Evolutionary conservation across 2,797 vertebrate genomes (phyloP), one percentile per base, ranked within the genome.

Genomic region (Bradypodion pumilum): DNA sequence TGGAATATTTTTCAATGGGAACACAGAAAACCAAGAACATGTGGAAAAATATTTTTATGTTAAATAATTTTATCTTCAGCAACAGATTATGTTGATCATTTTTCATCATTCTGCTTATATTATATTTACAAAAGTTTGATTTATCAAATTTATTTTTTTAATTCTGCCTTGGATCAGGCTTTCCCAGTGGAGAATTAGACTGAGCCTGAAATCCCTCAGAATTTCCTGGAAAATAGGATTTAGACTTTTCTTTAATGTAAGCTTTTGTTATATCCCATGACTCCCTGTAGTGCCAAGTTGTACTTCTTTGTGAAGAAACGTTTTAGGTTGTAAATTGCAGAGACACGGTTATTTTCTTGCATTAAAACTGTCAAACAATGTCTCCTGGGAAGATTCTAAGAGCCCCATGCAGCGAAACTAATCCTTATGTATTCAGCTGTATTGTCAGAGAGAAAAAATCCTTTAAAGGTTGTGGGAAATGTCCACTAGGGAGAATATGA

Each of bases 211-310:
- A 94, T 91, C 88, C 91, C 59, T 75, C 49, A 29, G 59, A 87
- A 89, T 69, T 91, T 92, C 88, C 89, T 89, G 86, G 91, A 90
- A 92, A 94, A 93, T 86, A 89, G 91, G 92, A 94, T 94, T 93
- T 94, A 92, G 88, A 80, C 83, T 27, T 86, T 85, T 85, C 77
- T 92, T 88, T 84, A 93, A 94, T 94, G 82, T 85, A 88, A 88
- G 91, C 89, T 92, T 95, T 90, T 90, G 93, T 94, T 93, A 93
- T 87, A 89, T 32, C 27, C 84, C 65, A 79, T 92, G 90, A 87
- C 73, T 93, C 82, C 87, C 86, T 79, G 84, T 32, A 78, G 84
- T 86, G 32, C 27, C 87, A 78, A 86, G 79, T 74, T 85, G 69
- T 16, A 74, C 82, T 85, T 88, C 86, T 90, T 89, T 92, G 70